A percentile compares a stretch with the other conserved stretches of the same genome.
These are phyloP conservation scores for Noctilio leporinus DNA, from an alignment of 2,113 vertebrate species.

Conservation along the genomic window DNA sequence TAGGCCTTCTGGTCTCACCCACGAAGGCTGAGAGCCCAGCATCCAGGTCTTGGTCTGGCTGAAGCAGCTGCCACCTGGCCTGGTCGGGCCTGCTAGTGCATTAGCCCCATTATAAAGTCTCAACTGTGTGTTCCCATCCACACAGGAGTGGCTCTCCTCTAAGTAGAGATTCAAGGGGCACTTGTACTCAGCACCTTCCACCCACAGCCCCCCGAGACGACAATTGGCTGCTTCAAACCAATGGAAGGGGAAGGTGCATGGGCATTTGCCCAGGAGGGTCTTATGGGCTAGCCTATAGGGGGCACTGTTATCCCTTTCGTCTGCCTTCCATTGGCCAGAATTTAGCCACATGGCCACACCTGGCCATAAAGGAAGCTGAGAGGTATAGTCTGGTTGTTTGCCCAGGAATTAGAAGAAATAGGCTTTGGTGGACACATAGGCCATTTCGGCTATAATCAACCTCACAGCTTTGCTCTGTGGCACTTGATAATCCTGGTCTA, in stretches of 20 bases:
- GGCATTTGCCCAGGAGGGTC: background rate
- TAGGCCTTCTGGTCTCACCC: background rate
- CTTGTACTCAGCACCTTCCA: background rate
- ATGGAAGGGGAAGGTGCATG: accelerated
- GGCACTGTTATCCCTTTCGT: background rate
- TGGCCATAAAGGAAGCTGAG: background rate
- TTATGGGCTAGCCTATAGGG: background rate
- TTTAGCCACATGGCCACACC: background rate
- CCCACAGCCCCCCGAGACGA: background rate
- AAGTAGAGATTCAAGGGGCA: background rate
- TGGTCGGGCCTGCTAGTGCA: background rate
- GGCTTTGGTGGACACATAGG: background rate
- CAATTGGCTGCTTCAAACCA: background rate
- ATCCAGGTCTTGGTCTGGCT: background rate
- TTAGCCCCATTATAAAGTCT: background rate
- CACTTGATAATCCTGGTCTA: background rate
- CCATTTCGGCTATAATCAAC: background rate
- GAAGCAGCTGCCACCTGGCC: background rate
- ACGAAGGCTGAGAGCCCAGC: background rate
- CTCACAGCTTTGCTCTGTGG: background rate
- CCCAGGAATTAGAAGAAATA: background rate
- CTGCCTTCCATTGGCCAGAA: background rate
- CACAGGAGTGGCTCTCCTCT: background rate
- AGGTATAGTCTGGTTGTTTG: background rate
- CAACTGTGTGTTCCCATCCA: background rate